A percentile compares a stretch with the other conserved stretches of the same genome.
Evolutionary conservation across 2,888 invertebrate species (phyloP).

Genomic region (Pycnomerus fuliginosus): DNA sequence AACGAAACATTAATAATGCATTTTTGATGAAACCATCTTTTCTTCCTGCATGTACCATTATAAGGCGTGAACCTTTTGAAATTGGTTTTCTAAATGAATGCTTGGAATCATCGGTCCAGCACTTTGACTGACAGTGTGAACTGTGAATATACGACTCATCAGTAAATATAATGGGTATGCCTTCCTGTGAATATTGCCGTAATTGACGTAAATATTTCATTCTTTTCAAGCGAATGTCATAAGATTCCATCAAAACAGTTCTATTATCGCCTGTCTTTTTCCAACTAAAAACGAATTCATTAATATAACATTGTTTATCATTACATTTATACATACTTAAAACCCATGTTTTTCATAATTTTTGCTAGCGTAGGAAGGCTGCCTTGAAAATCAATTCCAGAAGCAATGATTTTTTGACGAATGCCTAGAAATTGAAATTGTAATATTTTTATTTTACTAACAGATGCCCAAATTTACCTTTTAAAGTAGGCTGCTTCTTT

Average conservation of each 20-base stretch:
- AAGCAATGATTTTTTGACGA: conserved; percentile 2
- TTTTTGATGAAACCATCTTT: not conserved
- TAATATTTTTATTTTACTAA: not conserved
- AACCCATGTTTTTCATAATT: conserved; percentile 6
- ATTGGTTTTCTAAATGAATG: not conserved
- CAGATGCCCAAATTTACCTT: not conserved
- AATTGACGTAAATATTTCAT: conserved; percentile 12
- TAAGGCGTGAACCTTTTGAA: not conserved
- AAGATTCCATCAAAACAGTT: conserved; percentile 11
- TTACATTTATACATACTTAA: not conserved
- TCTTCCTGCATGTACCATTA: not conserved
- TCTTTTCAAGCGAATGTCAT: conserved; percentile 8
- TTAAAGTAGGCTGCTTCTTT: conserved; percentile 1
- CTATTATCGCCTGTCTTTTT: conserved; percentile 13
- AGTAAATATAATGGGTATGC: conserved; percentile 8
- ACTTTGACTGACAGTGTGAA: not conserved
- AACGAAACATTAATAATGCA: not conserved
- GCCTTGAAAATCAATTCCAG: conserved; percentile 1
- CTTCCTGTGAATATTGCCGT: conserved; percentile 3
- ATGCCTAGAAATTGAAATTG: conserved; percentile 3
- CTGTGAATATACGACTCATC: conserved; percentile 14
- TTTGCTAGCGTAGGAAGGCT: not conserved
- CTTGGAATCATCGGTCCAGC: not conserved
- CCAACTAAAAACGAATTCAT: conserved; percentile 4
- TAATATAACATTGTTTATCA: not conserved